Conservation (phyloP, 2,113 vertebrate genomes). For the Balaenoptera acutorostrata region DNA sequence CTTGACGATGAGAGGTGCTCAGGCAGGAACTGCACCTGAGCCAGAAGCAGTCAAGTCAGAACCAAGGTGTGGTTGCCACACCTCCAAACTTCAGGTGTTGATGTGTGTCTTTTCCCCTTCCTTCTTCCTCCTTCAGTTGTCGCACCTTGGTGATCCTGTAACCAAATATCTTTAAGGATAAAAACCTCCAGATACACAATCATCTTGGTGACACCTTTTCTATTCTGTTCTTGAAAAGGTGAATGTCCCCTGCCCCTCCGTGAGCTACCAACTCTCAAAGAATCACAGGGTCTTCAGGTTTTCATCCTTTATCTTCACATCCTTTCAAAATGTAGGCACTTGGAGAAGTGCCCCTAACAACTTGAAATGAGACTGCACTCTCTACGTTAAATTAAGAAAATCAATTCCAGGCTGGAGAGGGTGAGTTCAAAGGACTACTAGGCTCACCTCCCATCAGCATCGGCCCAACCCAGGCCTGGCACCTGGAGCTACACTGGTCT, state of each 20-base stretch:
- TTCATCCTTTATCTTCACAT: background rate
- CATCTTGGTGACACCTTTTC: background rate
- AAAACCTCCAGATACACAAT: background rate
- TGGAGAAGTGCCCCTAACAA: background rate
- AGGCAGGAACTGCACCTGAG: background rate
- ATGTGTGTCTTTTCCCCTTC: background rate
- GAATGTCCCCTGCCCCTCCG: background rate
- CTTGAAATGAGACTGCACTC: background rate
- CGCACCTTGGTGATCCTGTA: background rate
- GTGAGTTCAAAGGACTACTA: slow-evolving; percentile 4
- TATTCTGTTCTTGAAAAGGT: background rate
- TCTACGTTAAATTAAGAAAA: background rate
- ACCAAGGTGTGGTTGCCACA: background rate
- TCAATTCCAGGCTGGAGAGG: slow-evolving; percentile 21
- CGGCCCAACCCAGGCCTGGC: background rate
- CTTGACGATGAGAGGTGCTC: background rate
- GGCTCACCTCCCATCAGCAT: slow-evolving; percentile 15
- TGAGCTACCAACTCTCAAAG: background rate
- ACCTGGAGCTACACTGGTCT: slow-evolving; percentile 57
- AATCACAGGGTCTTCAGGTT: background rate
- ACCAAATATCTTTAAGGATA: background rate
- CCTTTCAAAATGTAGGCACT: background rate
- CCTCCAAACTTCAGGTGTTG: background rate
- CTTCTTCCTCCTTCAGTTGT: slow-evolving; percentile 24
- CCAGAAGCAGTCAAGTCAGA: background rate